These are phyloP conservation scores for Potorous gilbertii DNA, from an alignment of 2,797 vertebrate genomes.

Conservation along the genomic window DNA sequence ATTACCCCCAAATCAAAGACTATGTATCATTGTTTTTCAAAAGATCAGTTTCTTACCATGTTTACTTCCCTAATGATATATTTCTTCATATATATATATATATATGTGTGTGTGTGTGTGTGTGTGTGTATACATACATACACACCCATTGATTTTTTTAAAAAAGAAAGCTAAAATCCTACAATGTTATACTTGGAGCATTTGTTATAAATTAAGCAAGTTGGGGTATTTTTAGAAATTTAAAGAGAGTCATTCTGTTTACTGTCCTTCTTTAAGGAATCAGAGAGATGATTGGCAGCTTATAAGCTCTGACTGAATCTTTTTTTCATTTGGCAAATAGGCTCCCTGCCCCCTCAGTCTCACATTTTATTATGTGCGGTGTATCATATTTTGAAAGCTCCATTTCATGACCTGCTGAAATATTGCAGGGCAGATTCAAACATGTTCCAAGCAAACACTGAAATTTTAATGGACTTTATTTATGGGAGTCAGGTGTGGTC, in stretches of 20 bases:
- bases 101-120: too few relatives aligned
- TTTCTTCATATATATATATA: background rate
- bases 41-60: background rate
- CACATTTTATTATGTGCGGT: conserved; percentile 71
- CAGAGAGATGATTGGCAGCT: conserved; percentile 37
- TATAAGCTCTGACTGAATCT: conserved; percentile 39
- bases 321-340: conserved; percentile 38
- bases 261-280: conserved; percentile 20
- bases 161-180: conserved; percentile 8
- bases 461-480: conserved; percentile 65
- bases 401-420: conserved; percentile 69
- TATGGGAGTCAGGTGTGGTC: conserved; percentile 35
- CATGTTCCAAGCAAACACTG: conserved; percentile 57
- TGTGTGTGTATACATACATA: too few relatives aligned
- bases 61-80: background rate
- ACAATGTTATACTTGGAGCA: background rate
- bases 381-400: conserved; percentile 71
- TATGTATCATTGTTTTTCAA: background rate
- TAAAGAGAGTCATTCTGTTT: background rate
- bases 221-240: background rate
- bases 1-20: background rate
- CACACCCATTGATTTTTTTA: background rate
- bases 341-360: background rate
- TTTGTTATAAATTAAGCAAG: conserved; percentile 26
- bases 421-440: conserved; percentile 64